Evolutionary conservation across 2,113 vertebrate species (phyloP), one percentile per base, ranked within the genome.

Genomic region (Dipodomys stephensi): DNA sequence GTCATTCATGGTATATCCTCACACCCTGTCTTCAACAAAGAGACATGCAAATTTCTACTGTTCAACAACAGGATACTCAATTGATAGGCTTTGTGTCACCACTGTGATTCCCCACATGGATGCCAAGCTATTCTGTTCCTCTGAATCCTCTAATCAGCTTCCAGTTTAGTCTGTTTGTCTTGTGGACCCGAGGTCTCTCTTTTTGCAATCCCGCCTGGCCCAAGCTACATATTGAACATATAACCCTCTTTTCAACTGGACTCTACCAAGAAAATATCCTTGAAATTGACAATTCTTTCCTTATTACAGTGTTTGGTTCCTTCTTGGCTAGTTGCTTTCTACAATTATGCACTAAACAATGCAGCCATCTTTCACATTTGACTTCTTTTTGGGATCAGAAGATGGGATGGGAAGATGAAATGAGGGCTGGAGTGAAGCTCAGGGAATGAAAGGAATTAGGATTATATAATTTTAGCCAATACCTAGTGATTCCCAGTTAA

Each of bases 401-500:
- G 78, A 62, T 7, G 77, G 28, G 20, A 2, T 72, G 20, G 49
- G 15, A 53, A 64, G 13, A 35, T 57, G 35, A 93, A 20, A 82
- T 27, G 20, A 18, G 15, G 22, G 23, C 81, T 57, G 71, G 12
- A 32, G 12, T 53, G 49, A 72, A 78, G 1, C 1, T 74, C 39
- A 78, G 49, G 65, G 28, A 85, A 79, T 20, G n/a, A 32, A 83
- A 94, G 30, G 27, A 64, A 64, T 46, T 60, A 23, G 53, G 44
- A 19, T 74, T 9, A 77, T 16, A 46, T 64, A 39, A 84, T 77
- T 92, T 85, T 77, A 89, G 10, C 10, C 30, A 87, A 28, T 62
- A 65, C 7, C 76, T 11, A 46, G 60, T 67, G 27, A 16, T 57
- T 95, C 91, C 32, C 53, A 92, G 49, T 57, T 94, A 71, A 77